Conservation (phyloP, 2,113 vertebrate genomes). For the Leuciscus idus region DNA sequence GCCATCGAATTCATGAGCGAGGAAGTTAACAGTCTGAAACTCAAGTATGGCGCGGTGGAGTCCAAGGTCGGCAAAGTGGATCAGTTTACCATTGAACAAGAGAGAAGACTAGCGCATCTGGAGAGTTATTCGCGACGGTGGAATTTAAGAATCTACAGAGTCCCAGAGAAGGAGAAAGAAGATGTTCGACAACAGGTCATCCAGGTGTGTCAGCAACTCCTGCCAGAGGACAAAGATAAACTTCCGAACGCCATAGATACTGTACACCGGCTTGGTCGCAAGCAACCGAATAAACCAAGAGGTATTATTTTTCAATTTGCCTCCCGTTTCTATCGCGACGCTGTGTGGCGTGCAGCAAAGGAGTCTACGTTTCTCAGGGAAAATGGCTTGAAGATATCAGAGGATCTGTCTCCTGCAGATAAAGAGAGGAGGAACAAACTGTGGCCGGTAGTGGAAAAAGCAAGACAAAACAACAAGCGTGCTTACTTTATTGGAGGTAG, state of each 20-base stretch:
- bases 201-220: background rate
- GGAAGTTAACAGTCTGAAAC: background rate
- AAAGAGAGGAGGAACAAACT: too few species aligned
- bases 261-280: background rate
- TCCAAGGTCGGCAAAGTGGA: background rate
- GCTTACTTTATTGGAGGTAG: too few species aligned
- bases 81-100: background rate
- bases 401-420: background rate
- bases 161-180: background rate
- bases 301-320: background rate
- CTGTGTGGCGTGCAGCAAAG: background rate
- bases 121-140: background rate
- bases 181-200: background rate
- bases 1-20: background rate
- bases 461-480: too few species aligned
- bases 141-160: background rate
- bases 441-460: too few species aligned
- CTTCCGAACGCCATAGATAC: background rate
- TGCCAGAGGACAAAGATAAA: background rate
- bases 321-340: background rate
- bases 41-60: background rate
- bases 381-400: background rate
- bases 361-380: background rate
- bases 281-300: background rate
- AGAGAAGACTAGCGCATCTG: background rate